These are phyloP conservation scores for Sprattus sprattus DNA, from an alignment of 2,113 vertebrate species.

Conservation along the genomic window DNA sequence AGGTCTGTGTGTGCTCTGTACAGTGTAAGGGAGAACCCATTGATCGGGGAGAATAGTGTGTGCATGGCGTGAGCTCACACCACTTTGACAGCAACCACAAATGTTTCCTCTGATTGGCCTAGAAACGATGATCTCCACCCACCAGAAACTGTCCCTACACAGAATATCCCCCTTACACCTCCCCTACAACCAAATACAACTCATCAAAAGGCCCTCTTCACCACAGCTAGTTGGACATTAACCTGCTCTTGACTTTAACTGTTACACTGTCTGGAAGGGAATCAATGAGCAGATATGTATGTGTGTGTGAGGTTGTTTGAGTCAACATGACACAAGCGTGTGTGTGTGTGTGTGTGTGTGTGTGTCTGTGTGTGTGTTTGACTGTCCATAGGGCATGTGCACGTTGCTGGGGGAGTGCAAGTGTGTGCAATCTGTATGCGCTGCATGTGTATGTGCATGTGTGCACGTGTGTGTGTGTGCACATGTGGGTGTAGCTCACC, in stretches of 20 bases:
- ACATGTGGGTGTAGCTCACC: slow-evolving; percentile 71
- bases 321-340: not conserved
- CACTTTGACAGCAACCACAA: not conserved
- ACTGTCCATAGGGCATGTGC: not conserved
- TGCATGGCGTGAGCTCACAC: slow-evolving; percentile 27
- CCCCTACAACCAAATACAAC: not conserved
- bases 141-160: not conserved
- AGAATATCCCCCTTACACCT: not conserved
- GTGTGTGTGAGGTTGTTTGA: not conserved
- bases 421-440: not conserved
- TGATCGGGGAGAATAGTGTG: not conserved
- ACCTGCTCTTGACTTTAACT: not conserved
- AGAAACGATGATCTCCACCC: not conserved
- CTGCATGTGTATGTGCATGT: not conserved
- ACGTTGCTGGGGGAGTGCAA: no score
- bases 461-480: slow-evolving; percentile 18
- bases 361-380: slow-evolving; percentile 26
- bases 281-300: slow-evolving; percentile 19
- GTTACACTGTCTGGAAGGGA: not conserved
- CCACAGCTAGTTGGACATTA: slow-evolving; percentile 32
- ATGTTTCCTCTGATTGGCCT: slow-evolving; percentile 19
- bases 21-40: no score
- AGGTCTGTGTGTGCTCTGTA: not conserved
- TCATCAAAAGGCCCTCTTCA: not conserved
- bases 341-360: not conserved